Conservation (phyloP, 2,797 vertebrate genomes). For the Melanogrammus aeglefinus region DNA sequence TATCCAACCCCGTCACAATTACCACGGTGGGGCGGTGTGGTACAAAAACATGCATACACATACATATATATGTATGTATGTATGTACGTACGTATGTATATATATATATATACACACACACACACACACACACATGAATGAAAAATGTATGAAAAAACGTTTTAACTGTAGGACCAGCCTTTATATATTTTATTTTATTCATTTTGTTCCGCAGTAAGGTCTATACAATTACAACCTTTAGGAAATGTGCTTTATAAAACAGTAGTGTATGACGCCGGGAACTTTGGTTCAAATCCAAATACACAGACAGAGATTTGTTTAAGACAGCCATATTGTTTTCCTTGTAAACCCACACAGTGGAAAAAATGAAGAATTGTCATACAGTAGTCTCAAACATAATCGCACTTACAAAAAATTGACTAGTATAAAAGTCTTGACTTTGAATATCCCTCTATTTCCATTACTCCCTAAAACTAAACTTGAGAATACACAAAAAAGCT, state of each 20-base stretch:
- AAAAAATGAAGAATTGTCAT: neutral
- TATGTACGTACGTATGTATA: too few relatives aligned
- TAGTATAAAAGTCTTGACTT: neutral
- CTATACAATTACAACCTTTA: neutral
- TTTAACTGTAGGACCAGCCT: neutral
- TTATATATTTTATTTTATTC: neutral
- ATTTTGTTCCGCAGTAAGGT: neutral
- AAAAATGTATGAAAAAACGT: neutral
- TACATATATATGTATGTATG: neutral
- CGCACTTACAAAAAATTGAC: neutral
- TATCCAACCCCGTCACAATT: neutral
- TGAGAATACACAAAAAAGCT: neutral
- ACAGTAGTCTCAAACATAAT: neutral
- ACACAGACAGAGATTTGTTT: neutral
- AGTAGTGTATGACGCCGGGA: neutral
- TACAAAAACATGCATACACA: neutral
- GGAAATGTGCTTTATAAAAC: neutral
- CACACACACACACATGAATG: neutral
- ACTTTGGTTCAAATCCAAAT: neutral
- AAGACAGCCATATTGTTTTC: neutral
- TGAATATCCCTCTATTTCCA: neutral
- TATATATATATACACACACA: too few relatives aligned
- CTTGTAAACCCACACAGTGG: conserved; percentile 3
- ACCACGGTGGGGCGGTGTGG: neutral
- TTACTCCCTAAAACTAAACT: neutral